Evolutionary conservation across 2,113 vertebrate species (phyloP).

Genomic region (Spea multiplicata): DNA sequence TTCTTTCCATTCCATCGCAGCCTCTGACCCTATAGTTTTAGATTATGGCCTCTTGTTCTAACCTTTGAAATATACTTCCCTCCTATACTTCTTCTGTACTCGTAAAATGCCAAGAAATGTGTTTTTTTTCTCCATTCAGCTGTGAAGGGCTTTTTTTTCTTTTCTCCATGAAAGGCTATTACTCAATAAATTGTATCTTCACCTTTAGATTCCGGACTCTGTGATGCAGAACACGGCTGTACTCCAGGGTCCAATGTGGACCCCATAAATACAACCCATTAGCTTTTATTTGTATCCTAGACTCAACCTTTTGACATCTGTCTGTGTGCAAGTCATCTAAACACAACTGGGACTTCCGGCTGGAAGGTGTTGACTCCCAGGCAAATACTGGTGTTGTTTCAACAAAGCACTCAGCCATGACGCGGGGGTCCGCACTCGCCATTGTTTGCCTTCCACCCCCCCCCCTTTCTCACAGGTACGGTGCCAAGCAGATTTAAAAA

Average conservation of each 20-base stretch:
- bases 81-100: too few species aligned
- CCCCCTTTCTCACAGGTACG: neutral
- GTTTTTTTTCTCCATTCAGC: neutral
- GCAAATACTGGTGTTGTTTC: conserved; percentile 32
- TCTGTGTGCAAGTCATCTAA: conserved; percentile 22
- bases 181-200: conserved; percentile 14
- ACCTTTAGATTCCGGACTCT: neutral
- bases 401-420: conserved; percentile 25
- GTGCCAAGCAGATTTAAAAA: neutral
- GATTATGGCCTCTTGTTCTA: too few species aligned
- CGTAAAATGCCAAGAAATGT: too few species aligned
- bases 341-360: conserved; percentile 32
- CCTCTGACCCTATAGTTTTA: too few species aligned
- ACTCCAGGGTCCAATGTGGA: neutral
- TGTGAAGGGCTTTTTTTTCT: neutral
- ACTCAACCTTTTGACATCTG: conserved; percentile 27
- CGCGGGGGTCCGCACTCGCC: neutral
- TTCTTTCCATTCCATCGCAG: too few species aligned
- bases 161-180: neutral
- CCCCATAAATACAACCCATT: conserved; percentile 18
- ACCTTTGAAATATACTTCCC: too few species aligned
- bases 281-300: conserved; percentile 21
- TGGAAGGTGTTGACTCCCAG: conserved; percentile 11
- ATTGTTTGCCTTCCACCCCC: neutral
- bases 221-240: conserved; percentile 29